Evolutionary conservation across 2,797 vertebrate genomes (phyloP).

Genomic region (Orestias chungarensis): DNA sequence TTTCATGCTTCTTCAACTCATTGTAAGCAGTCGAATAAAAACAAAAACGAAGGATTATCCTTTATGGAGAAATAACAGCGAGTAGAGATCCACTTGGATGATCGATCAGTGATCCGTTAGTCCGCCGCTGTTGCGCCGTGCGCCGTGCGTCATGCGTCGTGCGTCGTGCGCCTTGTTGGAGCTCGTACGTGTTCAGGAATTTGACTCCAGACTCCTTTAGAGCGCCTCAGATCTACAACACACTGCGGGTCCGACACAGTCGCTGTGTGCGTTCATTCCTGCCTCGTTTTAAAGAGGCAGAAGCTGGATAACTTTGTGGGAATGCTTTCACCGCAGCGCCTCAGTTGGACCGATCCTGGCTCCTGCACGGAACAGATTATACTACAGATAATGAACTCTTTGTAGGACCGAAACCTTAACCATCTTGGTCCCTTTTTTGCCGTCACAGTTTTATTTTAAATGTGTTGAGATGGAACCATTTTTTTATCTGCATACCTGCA

Average conservation of each 20-base stretch:
- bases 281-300: not conserved
- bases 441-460: too few species aligned
- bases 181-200: slow-evolving; percentile 78
- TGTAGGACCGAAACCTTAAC: too few species aligned
- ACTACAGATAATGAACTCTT: too few species aligned
- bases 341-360: too few species aligned
- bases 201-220: slow-evolving; percentile 71
- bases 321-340: too few species aligned
- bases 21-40: not conserved
- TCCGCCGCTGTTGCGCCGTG: slow-evolving; percentile 37
- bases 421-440: too few species aligned
- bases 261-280: not conserved
- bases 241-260: not conserved
- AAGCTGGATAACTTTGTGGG: too few species aligned
- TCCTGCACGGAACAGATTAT: too few species aligned
- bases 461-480: too few species aligned
- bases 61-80: not conserved
- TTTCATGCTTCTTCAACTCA: not conserved
- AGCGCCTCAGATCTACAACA: slow-evolving; percentile 45
- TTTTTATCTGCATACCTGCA: too few species aligned
- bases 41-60: not conserved
- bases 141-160: slow-evolving; percentile 53
- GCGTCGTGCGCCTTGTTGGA: slow-evolving; percentile 42
- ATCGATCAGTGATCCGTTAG: slow-evolving; percentile 49
- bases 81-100: not conserved